Evolutionary conservation across 2,888 invertebrate species (phyloP).

Genomic region (Ecliptopera silaceata): DNA sequence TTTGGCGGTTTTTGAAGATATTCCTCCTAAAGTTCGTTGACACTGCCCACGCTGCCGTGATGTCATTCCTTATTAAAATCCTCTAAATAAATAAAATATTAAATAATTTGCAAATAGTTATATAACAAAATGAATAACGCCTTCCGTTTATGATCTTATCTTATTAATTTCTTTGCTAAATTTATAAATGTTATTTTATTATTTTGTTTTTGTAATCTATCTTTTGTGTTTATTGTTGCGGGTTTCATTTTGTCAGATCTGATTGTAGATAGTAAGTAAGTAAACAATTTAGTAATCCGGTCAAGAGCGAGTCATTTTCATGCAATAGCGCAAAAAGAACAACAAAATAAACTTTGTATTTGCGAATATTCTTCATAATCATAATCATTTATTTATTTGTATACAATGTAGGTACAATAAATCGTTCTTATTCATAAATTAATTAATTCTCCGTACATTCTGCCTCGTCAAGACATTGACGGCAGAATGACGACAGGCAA

Average conservation of each 20-base stretch:
- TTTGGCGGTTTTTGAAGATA: conserved; percentile 7
- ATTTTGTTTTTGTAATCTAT: not conserved
- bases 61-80: conserved; percentile 31
- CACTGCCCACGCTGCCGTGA: conserved; percentile 27
- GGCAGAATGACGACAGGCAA: too few relatives aligned
- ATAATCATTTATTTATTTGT: too few relatives aligned
- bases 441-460: too few relatives aligned
- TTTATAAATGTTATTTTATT: conserved; percentile 10
- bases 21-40: conserved; percentile 23
- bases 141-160: conserved; percentile 19
- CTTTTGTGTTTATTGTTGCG: not conserved
- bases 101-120: conserved; percentile 14
- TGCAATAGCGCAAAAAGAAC: too few relatives aligned
- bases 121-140: conserved; percentile 15
- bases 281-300: not conserved
- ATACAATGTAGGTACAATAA: too few relatives aligned
- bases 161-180: conserved; percentile 11
- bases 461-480: too few relatives aligned
- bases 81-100: not conserved
- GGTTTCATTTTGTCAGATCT: not conserved
- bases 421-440: too few relatives aligned
- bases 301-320: not conserved
- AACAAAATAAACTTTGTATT: too few relatives aligned
- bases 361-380: too few relatives aligned
- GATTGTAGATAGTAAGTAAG: not conserved